These are phyloP conservation scores for Drosophila hamatofila DNA, from an alignment of 2,888 invertebrate genomes.

Conservation along the genomic window DNA sequence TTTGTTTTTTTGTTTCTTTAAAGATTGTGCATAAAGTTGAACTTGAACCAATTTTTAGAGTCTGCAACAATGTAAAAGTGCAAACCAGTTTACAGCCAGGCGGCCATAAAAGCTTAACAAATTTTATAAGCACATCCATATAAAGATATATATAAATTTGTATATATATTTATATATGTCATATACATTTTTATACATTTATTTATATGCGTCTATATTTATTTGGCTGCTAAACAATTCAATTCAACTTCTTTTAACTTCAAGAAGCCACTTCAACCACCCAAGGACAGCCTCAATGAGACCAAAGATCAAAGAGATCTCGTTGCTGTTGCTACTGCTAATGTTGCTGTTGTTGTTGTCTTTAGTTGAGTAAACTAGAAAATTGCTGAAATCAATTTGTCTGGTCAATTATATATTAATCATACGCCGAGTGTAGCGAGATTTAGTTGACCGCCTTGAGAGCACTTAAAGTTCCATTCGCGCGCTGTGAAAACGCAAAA, in stretches of 20 bases:
- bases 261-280: slow-evolving; percentile 44
- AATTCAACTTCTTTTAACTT: slow-evolving; percentile 52
- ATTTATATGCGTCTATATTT: slow-evolving; percentile 11
- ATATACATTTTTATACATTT: slow-evolving; percentile 6
- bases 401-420: slow-evolving; percentile 47
- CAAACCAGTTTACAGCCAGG: slow-evolving; percentile 73
- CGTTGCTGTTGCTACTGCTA: not conserved
- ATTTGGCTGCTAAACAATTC: slow-evolving; percentile 54
- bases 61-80: slow-evolving; percentile 67
- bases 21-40: slow-evolving; percentile 74
- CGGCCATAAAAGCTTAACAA: slow-evolving; percentile 35
- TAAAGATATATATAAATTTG: not conserved
- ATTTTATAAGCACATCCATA: slow-evolving; percentile 11
- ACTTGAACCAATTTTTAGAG: slow-evolving; percentile 73
- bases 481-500: slow-evolving; percentile 12
- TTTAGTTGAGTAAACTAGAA: slow-evolving; percentile 47
- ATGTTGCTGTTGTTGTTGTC: not conserved
- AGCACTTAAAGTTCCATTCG: slow-evolving; percentile 28
- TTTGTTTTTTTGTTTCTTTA: slow-evolving; percentile 21
- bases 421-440: slow-evolving; percentile 1
- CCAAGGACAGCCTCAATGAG: slow-evolving; percentile 59
- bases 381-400: slow-evolving; percentile 60
- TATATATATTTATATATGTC: slow-evolving; percentile 9
- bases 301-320: slow-evolving; percentile 35
- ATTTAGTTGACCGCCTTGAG: slow-evolving; percentile 42